These are phyloP conservation scores for Melierax canorus DNA, from an alignment of 2,113 vertebrate genomes.

Conservation along the genomic window DNA sequence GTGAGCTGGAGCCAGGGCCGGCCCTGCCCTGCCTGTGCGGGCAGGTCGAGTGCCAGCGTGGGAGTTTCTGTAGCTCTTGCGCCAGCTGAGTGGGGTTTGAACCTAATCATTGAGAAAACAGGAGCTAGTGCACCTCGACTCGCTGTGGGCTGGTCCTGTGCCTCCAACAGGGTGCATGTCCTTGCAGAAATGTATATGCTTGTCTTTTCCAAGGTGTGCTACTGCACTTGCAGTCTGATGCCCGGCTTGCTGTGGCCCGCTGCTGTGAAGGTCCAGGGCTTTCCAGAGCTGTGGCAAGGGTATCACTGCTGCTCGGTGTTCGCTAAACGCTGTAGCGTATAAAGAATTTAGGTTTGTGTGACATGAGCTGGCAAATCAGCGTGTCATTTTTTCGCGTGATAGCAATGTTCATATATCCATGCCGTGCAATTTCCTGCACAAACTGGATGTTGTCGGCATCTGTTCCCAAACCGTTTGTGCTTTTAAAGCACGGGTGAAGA, in stretches of 20 bases:
- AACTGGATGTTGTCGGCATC: neutral
- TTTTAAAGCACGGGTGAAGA: neutral
- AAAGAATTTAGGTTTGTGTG: neutral
- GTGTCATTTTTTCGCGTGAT: neutral
- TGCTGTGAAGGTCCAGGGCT: neutral
- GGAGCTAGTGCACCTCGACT: fast-evolving
- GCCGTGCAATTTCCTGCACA: neutral
- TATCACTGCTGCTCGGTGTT: neutral
- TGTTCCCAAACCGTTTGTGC: neutral
- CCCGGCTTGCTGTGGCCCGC: neutral
- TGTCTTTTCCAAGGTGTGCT: neutral
- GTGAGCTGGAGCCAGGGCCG: neutral
- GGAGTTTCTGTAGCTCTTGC: neutral
- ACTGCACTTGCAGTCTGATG: neutral
- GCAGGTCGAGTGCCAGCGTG: neutral
- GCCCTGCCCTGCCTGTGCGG: neutral
- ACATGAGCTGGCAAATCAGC: neutral
- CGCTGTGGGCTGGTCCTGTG: neutral
- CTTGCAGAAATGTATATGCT: fast-evolving
- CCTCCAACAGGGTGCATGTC: neutral
- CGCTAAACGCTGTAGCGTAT: fast-evolving
- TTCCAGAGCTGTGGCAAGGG: neutral
- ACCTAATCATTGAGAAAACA: neutral
- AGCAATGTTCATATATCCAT: neutral
- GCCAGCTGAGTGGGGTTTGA: neutral